Conservation (phyloP, 2,113 vertebrate species). For the Semnornis frantzii region DNA sequence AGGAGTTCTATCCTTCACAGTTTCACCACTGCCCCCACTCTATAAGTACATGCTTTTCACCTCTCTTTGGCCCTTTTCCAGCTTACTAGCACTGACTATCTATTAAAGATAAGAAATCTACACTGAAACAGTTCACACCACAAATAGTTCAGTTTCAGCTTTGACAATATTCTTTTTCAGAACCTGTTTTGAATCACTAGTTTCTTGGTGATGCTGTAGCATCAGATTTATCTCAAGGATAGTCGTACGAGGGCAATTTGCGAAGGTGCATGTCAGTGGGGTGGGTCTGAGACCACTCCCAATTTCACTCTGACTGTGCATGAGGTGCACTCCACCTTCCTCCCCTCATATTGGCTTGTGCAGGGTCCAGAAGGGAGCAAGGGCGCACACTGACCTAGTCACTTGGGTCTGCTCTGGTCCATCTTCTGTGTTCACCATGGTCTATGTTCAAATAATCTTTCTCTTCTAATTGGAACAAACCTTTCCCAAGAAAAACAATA, state of each 20-base stretch:
- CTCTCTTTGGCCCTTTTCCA: background rate
- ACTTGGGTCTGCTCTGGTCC: background rate
- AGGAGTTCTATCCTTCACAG: background rate
- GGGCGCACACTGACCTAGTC: background rate
- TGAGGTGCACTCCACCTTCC: background rate
- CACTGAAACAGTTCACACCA: background rate
- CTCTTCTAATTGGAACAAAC: background rate
- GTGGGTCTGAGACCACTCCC: background rate
- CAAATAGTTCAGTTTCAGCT: background rate
- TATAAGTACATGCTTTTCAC: background rate
- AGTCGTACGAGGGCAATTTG: background rate
- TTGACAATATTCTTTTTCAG: background rate
- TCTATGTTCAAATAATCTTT: background rate
- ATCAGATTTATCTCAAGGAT: background rate
- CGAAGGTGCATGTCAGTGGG: rapidly evolving
- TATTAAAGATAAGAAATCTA: background rate
- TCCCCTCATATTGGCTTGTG: background rate
- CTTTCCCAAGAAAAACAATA: background rate
- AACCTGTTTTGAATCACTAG: background rate
- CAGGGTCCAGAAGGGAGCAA: background rate
- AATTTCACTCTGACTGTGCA: background rate
- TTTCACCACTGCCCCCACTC: background rate
- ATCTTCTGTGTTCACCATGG: background rate
- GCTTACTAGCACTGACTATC: background rate
- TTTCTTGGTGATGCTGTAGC: background rate